These are phyloP conservation scores for Dendrolimus houi DNA, from an alignment of 2,888 invertebrate genomes.

Conservation along the genomic window DNA sequence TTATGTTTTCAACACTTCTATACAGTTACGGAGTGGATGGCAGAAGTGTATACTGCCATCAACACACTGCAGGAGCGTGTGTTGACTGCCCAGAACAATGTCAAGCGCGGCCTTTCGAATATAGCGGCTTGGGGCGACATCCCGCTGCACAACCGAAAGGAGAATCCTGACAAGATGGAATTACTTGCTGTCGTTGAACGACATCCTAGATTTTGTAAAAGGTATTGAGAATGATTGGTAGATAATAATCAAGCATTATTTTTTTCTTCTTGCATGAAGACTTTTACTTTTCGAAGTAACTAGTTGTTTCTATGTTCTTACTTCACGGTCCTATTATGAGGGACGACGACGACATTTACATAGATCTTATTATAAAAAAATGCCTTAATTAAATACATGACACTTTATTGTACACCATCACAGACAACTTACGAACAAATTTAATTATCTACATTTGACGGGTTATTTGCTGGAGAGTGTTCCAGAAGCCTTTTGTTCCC, in stretches of 20 bases:
- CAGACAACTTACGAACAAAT: not conserved
- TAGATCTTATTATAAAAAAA: too few relatives aligned
- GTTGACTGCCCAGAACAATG: conserved; percentile 80
- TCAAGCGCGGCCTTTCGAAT: conserved; percentile 71
- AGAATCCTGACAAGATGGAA: conserved; percentile 53
- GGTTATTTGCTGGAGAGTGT: not conserved
- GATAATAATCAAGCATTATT: too few relatives aligned
- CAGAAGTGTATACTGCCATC: conserved; percentile 80
- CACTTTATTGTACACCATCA: not conserved
- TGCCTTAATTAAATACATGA: too few relatives aligned
- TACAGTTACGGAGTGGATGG: conserved; percentile 81
- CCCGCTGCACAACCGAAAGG: conserved; percentile 85
- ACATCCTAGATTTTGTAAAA: conserved; percentile 64
- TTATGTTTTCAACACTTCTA: too few relatives aligned
- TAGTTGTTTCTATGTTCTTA: too few relatives aligned
- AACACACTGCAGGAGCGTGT: conserved; percentile 84
- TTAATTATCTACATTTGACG: not conserved
- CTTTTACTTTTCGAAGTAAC: too few relatives aligned
- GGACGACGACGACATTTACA: too few relatives aligned
- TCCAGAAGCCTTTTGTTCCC: not conserved
- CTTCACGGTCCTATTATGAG: too few relatives aligned
- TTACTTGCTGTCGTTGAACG: conserved; percentile 76
- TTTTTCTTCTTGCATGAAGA: too few relatives aligned
- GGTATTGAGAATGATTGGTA: conserved; percentile 34
- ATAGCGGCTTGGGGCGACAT: conserved; percentile 83